These are phyloP conservation scores for Tauraco erythrolophus DNA, from an alignment of 2,113 vertebrate genomes.

Conservation along the genomic window DNA sequence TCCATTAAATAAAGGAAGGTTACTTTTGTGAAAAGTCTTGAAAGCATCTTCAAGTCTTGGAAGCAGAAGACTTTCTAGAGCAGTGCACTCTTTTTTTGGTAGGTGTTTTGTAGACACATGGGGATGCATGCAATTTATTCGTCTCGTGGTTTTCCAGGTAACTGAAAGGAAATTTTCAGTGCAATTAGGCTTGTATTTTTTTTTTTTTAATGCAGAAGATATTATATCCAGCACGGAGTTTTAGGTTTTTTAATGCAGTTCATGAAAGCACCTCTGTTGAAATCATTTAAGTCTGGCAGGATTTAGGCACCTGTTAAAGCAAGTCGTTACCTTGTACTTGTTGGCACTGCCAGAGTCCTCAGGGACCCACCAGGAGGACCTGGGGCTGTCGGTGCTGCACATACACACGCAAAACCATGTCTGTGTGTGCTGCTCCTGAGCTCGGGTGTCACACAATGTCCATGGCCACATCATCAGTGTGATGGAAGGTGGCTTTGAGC, in stretches of 20 bases:
- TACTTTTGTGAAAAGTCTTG: background rate
- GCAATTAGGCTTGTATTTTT: background rate
- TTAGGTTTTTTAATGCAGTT: background rate
- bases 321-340: background rate
- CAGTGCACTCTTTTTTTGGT: background rate
- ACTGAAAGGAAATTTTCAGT: background rate
- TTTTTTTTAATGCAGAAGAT: background rate
- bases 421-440: background rate
- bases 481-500: background rate
- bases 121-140: background rate
- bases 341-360: background rate
- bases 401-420: rapidly evolving
- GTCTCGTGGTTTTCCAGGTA: background rate
- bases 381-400: background rate
- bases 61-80: background rate
- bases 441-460: background rate
- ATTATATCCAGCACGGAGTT: background rate
- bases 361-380: rapidly evolving
- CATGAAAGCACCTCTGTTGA: background rate
- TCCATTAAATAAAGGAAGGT: background rate
- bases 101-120: background rate
- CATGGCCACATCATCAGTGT: background rate
- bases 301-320: background rate
- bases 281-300: background rate
- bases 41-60: background rate